Base-by-base conservation (phyloP, 1,140 invertebrate genomes). In the Drosophila oshimai region DNA sequence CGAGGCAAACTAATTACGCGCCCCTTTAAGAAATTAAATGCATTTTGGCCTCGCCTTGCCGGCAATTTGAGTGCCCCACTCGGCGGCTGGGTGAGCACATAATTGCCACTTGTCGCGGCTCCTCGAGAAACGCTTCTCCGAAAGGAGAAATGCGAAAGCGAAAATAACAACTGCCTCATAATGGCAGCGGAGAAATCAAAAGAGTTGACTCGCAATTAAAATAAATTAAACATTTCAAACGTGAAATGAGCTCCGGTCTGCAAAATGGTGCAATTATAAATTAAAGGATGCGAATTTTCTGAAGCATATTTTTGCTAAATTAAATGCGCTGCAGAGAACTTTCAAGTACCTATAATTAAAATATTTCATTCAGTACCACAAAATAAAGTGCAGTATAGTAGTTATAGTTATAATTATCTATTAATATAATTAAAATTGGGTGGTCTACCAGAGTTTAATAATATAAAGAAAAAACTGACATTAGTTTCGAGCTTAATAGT, bases 21-120 rank as follows among this genome's bases (percentile, higher is more conserved):
- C 75, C 61, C 74, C 75, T 86, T 87, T 76, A 76, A 80, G 80
- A 86, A 86, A 86, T 86, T 80, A 86, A 86, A 86, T 86, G 80
- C 80, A 86, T 86, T 83, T 86, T 57, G 80, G 75, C 61, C 71
- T 69, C 74, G 79, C 45, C 74, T 84, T 62, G 67, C 61, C 44
- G 61, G 45, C 65, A 75, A 80, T 72, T 86, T 31, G 61, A 75
- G 81, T 80, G 67, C 55, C 37, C 72, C 67, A 64, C 68, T 71
- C 53, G 74, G 54, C 44, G 71, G 45, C 70, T 55, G 55, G 71
- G 55, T 86, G 80, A 84, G 80, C 60, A 76, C 80, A 75, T 76
- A 86, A 86, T 86, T 86, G 80, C 75, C 81, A 80, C 80, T 84
- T 75, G 71, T 47, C 55, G 39, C 39, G 18, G 37, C 41, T 64